Conservation (phyloP, 2,797 vertebrate species). For the Chelidonichthys spinosus region DNA sequence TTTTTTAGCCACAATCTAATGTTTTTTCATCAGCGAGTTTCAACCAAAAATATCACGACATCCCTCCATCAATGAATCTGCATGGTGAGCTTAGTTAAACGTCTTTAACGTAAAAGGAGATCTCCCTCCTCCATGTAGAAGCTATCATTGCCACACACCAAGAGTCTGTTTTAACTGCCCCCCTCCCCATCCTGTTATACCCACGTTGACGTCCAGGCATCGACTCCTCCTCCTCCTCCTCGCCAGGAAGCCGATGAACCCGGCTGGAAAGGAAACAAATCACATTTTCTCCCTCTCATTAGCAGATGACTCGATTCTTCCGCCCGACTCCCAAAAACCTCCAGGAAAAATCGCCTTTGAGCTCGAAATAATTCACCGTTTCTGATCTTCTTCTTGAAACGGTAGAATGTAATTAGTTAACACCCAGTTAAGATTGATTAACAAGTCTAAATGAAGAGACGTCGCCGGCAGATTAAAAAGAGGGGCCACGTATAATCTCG, state of each 20-base stretch:
- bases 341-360: conserved; percentile 54
- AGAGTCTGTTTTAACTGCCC: not conserved
- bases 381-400: conserved; percentile 34
- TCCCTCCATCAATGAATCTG: no score
- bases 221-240: conserved; percentile 1
- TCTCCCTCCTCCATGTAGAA: not conserved
- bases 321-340: conserved; percentile 33
- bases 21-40: no score
- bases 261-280: conserved; percentile 32
- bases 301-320: conserved; percentile 55
- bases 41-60: no score
- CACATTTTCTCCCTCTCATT: conserved; percentile 59
- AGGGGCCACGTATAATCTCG: conserved; percentile 47
- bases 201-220: not conserved
- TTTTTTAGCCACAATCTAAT: no score
- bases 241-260: conserved; percentile 27
- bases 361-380: conserved; percentile 45
- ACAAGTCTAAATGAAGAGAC: conserved; percentile 59
- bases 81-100: no score
- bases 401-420: conserved; percentile 68
- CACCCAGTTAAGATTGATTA: conserved; percentile 71
- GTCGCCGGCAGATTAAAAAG: conserved; percentile 62
- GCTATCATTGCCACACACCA: not conserved
- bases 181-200: not conserved
- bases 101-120: not conserved